phyloP scores from a whole-genome alignment of 2,113 vertebrate species.

The Callipepla squamata region DNA sequence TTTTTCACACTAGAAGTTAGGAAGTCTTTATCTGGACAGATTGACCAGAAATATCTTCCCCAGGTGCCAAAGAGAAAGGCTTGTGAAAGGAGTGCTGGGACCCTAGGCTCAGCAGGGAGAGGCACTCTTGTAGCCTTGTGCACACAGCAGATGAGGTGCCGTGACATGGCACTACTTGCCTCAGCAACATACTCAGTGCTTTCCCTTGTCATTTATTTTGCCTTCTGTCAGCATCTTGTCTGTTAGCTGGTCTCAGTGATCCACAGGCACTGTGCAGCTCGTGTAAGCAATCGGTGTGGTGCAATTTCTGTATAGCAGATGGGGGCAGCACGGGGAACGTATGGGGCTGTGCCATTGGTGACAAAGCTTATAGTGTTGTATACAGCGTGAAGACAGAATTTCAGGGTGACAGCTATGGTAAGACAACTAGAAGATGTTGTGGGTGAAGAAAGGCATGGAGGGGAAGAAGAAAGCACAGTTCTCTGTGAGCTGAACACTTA shows the following conservation, averaged over 20 bases:
- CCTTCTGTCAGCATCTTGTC: not conserved
- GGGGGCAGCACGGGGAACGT: not conserved
- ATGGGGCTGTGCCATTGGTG: rapidly evolving
- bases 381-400: not conserved
- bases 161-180: not conserved
- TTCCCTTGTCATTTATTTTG: not conserved
- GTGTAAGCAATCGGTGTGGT: not conserved
- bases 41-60: not conserved
- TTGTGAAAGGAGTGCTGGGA: not conserved
- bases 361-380: not conserved
- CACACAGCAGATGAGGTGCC: not conserved
- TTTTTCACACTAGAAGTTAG: constrained; percentile 35
- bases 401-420: not conserved
- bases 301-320: not conserved
- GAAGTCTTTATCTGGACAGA: not conserved
- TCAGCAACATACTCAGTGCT: not conserved
- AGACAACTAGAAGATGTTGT: not conserved
- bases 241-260: not conserved
- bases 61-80: not conserved
- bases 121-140: not conserved
- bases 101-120: not conserved
- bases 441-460: not conserved
- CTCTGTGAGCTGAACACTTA: not conserved
- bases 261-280: rapidly evolving
- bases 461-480: not conserved